phyloP scores from a whole-genome alignment of 2,797 vertebrate genomes.

The Darevskia nairensis region DNA sequence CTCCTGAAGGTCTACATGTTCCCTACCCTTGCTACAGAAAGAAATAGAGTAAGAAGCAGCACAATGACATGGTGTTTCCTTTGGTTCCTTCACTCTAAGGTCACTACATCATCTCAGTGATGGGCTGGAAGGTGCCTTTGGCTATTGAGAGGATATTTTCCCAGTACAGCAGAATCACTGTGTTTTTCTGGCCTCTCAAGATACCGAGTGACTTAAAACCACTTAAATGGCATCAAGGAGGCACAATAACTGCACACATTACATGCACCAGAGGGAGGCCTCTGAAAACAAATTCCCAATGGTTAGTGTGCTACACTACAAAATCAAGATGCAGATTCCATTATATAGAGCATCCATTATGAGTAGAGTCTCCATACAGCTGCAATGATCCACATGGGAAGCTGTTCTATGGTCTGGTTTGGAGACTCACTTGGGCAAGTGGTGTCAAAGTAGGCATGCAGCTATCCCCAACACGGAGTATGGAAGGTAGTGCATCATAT shows the following conservation, averaged over 20 bases:
- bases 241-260: background rate
- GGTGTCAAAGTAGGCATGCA: background rate
- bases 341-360: background rate
- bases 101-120: background rate
- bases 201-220: background rate
- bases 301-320: background rate
- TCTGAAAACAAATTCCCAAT: background rate
- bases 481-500: no score
- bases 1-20: background rate
- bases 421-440: background rate
- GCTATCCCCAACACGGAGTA: background rate
- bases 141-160: background rate
- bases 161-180: accelerated
- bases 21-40: background rate
- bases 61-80: background rate
- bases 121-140: background rate
- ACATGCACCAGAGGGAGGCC: background rate
- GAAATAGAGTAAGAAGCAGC: background rate
- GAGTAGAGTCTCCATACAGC: background rate
- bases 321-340: background rate
- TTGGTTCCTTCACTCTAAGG: background rate
- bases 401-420: background rate
- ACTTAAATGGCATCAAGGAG: background rate
- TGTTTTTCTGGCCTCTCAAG: no score
- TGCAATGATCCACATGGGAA: background rate